Percentiles rank a stretch among this genome's conserved stretches.
phyloP scores from a whole-genome alignment of 2,113 vertebrate species.

The Catharus fuscescens region DNA sequence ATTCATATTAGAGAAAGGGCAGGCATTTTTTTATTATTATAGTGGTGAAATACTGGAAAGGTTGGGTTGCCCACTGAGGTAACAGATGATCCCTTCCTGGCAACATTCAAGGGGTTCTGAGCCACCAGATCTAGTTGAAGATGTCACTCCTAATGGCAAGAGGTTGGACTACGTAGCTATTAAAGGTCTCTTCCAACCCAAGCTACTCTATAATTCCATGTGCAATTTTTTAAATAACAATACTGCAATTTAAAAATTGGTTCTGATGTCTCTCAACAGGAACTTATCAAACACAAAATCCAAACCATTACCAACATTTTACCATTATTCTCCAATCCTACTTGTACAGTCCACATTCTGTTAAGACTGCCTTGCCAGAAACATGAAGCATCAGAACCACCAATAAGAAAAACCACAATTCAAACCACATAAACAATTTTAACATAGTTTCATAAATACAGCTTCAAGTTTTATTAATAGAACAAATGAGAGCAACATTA shows the following conservation, averaged over 20 bases:
- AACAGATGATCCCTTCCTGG: too few relatives aligned
- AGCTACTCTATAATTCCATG: not conserved
- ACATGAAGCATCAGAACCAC: not conserved
- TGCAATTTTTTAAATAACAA: not conserved
- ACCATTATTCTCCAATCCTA: not conserved
- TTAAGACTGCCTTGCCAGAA: not conserved
- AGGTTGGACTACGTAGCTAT: not conserved
- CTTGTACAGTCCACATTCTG: not conserved
- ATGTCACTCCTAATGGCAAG: not conserved
- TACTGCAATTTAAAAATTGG: not conserved
- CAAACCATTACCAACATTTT: not conserved
- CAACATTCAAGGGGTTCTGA: not conserved
- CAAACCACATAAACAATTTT: not conserved
- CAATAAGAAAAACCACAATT: not conserved
- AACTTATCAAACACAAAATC: not conserved
- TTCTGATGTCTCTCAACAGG: not conserved
- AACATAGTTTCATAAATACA: not conserved
- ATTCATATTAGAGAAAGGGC: not conserved
- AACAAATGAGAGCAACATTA: not conserved
- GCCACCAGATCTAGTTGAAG: not conserved
- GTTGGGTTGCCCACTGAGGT: not conserved
- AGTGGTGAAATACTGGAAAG: not conserved
- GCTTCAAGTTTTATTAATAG: not conserved
- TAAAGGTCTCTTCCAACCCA: not conserved
- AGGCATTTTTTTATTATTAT: accelerated